Evolutionary conservation across 1,140 invertebrate genomes (phyloP).

Genomic region (Drosophila hydei): DNA sequence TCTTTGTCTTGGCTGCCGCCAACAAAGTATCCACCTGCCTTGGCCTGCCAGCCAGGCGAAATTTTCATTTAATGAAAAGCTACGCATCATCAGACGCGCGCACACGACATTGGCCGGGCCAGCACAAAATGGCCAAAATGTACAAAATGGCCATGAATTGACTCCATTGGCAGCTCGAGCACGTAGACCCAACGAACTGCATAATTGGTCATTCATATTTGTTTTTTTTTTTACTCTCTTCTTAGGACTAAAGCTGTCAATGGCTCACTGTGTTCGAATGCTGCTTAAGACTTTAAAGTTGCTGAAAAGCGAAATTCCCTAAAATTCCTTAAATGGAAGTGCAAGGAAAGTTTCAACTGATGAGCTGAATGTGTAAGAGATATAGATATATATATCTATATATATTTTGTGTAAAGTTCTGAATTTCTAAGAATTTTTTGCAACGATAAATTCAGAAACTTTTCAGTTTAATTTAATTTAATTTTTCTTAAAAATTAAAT

Average conservation of each 20-base stretch:
- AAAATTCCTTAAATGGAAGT: too few species aligned
- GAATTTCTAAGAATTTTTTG: too few species aligned
- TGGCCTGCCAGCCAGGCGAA: constrained; percentile 61
- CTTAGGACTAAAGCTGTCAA: not conserved
- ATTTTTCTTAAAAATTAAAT: too few species aligned
- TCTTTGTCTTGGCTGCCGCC: constrained; percentile 37
- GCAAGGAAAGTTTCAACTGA: too few species aligned
- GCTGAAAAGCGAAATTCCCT: too few species aligned
- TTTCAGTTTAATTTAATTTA: too few species aligned
- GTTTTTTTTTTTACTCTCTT: not conserved
- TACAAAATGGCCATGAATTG: constrained; percentile 33
- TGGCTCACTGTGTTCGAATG: constrained; percentile 11
- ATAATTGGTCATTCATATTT: constrained; percentile 82
- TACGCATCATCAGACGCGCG: constrained; percentile 78
- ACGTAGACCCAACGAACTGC: constrained; percentile 78
- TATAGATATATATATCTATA: too few species aligned
- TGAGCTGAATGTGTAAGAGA: too few species aligned
- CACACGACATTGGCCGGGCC: constrained; percentile 53
- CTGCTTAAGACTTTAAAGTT: constrained; percentile 28
- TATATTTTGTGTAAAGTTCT: too few species aligned
- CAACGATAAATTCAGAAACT: too few species aligned
- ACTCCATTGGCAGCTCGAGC: constrained; percentile 62
- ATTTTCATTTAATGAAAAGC: constrained; percentile 82
- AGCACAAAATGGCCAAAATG: constrained; percentile 7
- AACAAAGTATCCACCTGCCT: constrained; percentile 58